A percentile compares a stretch with the other conserved stretches of the same genome.
Conservation (phyloP, 2,113 vertebrate species). For the Plotosus lineatus region DNA sequence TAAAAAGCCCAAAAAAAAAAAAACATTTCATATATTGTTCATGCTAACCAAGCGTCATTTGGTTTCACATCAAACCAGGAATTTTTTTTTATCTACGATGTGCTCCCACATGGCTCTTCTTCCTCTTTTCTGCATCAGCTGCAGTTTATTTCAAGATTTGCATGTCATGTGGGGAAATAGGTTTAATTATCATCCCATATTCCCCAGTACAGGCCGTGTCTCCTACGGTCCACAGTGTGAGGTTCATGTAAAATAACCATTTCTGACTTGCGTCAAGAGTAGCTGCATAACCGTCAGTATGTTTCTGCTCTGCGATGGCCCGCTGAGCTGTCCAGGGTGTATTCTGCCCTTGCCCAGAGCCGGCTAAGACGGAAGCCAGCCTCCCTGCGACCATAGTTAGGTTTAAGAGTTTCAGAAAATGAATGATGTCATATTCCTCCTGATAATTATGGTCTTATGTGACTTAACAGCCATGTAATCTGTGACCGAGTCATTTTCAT, state of each 20-base stretch:
- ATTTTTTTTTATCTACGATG: not conserved
- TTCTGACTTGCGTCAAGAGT: too few relatives aligned
- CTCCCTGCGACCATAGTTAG: too few relatives aligned
- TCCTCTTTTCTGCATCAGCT: not conserved
- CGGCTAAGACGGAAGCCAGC: too few relatives aligned
- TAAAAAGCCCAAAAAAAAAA: too few relatives aligned
- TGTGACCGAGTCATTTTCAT: not conserved
- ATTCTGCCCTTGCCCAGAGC: too few relatives aligned
- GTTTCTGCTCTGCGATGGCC: too few relatives aligned
- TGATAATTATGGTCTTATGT: not conserved
- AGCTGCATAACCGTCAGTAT: too few relatives aligned
- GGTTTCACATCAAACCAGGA: not conserved
- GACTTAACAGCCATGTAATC: not conserved
- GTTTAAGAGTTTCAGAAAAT: too few relatives aligned
- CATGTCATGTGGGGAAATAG: conserved; percentile 45
- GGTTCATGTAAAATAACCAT: too few relatives aligned
- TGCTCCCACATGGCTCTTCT: not conserved
- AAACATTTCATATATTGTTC: not conserved
- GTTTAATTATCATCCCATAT: conserved; percentile 40
- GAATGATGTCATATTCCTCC: conserved; percentile 31
- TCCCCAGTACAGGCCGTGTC: too few relatives aligned
- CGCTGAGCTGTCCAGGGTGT: too few relatives aligned
- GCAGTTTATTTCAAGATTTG: conserved; percentile 33
- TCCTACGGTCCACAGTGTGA: too few relatives aligned
- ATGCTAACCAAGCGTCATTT: conserved; percentile 25